Evolutionary conservation across 2,113 vertebrate genomes (phyloP).

Genomic region (Phodopus roborovskii): DNA sequence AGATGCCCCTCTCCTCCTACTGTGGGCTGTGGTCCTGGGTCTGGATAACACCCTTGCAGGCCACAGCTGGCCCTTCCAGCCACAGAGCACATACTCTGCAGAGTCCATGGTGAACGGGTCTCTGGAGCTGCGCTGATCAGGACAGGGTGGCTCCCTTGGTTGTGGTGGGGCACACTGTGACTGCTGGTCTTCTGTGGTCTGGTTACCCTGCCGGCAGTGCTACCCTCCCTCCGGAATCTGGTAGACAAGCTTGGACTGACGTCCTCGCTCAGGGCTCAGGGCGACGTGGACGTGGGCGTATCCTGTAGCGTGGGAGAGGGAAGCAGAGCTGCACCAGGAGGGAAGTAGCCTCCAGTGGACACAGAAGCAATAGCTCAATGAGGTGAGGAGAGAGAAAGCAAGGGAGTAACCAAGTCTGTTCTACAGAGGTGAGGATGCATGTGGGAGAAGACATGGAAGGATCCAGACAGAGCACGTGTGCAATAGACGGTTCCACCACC

Average conservation of each 20-base stretch:
- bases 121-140: background rate
- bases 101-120: background rate
- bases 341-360: background rate
- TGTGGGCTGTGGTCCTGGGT: background rate
- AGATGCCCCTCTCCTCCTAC: background rate
- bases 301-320: background rate
- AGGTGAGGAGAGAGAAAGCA: background rate
- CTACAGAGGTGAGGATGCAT: background rate
- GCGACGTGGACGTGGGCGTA: accelerated
- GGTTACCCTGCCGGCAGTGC: too few species aligned
- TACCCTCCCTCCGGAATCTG: background rate
- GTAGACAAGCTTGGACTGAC: background rate
- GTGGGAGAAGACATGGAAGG: background rate
- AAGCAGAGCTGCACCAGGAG: background rate
- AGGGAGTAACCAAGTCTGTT: background rate
- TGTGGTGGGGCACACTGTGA: background rate
- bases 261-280: too few species aligned
- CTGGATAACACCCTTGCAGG: background rate
- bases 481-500: background rate
- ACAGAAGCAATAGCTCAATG: background rate
- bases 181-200: too few species aligned
- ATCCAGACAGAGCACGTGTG: background rate
- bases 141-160: too few species aligned
- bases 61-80: background rate
- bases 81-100: background rate